Evolutionary conservation across 2,797 vertebrate species (phyloP).

Genomic region (Phrynocephalus guinanensis): DNA sequence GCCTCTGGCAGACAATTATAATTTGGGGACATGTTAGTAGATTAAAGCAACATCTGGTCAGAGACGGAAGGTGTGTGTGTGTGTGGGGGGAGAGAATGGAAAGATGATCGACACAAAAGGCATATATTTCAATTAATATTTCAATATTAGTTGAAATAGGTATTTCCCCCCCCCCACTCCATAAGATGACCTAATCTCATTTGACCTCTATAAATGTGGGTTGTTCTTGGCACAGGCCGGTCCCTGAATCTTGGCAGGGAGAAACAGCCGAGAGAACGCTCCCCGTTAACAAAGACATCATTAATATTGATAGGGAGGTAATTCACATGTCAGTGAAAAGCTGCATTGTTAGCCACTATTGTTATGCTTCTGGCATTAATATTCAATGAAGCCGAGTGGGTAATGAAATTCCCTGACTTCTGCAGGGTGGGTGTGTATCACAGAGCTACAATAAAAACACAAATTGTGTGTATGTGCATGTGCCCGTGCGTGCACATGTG

Average conservation of each 20-base stretch:
- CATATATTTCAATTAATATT: constrained; percentile 37
- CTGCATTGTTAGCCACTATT: constrained; percentile 73
- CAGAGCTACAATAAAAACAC: constrained; percentile 50
- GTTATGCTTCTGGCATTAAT: constrained; percentile 70
- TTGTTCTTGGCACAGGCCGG: constrained; percentile 58
- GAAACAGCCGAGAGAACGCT: constrained; percentile 50
- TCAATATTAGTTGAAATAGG: constrained; percentile 40
- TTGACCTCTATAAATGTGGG: constrained; percentile 56
- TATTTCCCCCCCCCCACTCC: neutral
- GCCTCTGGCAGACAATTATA: constrained; percentile 21
- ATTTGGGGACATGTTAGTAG: constrained; percentile 43
- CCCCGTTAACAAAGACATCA: constrained; percentile 72
- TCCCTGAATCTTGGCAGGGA: constrained; percentile 66
- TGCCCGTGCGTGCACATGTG: neutral
- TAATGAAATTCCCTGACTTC: constrained; percentile 67
- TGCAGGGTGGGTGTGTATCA: constrained; percentile 25
- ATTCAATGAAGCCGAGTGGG: constrained; percentile 63
- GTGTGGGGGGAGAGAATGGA: neutral
- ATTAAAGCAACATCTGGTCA: constrained; percentile 52
- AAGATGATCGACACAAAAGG: constrained; percentile 39
- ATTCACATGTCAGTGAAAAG: constrained; percentile 68
- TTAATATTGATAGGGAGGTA: constrained; percentile 74
- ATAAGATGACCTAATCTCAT: constrained; percentile 49
- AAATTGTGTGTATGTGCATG: neutral
- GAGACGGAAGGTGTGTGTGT: neutral